Base-by-base conservation (phyloP, 2,113 vertebrate genomes). In the Calcarius ornatus region DNA sequence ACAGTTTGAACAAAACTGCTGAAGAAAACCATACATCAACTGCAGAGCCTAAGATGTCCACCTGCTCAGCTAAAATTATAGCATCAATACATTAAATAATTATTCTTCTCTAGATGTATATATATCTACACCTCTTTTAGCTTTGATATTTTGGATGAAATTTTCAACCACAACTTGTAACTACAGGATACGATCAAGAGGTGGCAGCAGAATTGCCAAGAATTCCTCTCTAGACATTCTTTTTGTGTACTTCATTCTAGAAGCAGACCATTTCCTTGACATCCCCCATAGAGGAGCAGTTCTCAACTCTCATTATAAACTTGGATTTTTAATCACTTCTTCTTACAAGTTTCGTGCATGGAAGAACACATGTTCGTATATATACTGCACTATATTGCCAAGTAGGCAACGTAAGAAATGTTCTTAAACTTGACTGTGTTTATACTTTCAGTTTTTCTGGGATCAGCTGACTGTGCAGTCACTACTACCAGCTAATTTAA, bases 191-290 rank as follows among this genome's bases (percentile, higher is more conserved):
- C 0, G 2, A 81, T 76, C 95, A 80, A 95, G 90, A 97, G 95
- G 88, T 95, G 95, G 92, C 96, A 97, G 92, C 75, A 95, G 69
- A 81, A 95, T 77, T 94, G 96, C 38, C 94, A 81, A 69, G 15
- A 73, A 76, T 64, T 81, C 22, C 38, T 51, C 42, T 40, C 47
- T 17, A 40, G 13, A 19, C 4, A 22, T 6, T n/a, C 3, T 24
- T 48, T 54, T 73, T 70, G 33, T 40, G 91, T 77, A 28, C 66
- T 81, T 94, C 47, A 33, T 40, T 94, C 84, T 56, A 56, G 73
- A 77, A 78, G 75, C 38, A 85, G n/a, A 63, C 54, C 43, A 68
- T 90, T 90, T 63, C 59, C 59, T 73, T 72, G 54, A 50, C 47
- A 70, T 33, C 19, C 13, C 21, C 60, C 76, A 61, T 2, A 64